Base-by-base conservation (phyloP, 1,140 invertebrate species). In the Halictus rubicundus region DNA sequence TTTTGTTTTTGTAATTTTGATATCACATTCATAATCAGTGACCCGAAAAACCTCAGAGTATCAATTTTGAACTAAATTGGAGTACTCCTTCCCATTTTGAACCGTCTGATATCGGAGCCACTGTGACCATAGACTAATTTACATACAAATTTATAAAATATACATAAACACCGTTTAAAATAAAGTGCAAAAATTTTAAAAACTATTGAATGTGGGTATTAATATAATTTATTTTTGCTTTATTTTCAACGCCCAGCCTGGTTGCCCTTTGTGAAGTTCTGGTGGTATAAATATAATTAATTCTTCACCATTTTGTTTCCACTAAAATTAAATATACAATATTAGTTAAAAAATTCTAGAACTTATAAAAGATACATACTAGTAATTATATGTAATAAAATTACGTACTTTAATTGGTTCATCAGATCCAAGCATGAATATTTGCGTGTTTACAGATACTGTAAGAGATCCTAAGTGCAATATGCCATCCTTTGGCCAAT, bases 401-500 rank as follows among this genome's bases (percentile, higher is more conserved):
- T 59, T 72, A 82, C 72, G 61, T 82, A 90, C 89, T 19, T 68
- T 9, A 32, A 88, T 59, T 37, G 54, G 10, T 12, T 73, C 37
- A 1, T 83, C 27, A 61, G 61, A 71, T 37, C 75, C 83, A 23
- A 92, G 85, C 57, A 92, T n/a, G 25, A 52, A 54, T 59, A 91
- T 83, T 46, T 78, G 59, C 9, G 78, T 39, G 16, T 68, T 57
- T 2, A 5, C 16, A 32, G 68, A 14, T 54, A 85, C 68, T 65
- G 72, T 81, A 59, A 83, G 8, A 23, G 86, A 92, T 32, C 90
- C 93, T 4, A 97, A 88, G 21, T 79, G 75, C 1, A 97, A 76
- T 7, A 90, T 81, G 74, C 94, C 92, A 80, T 94, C 86, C 32
- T 89, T 81, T 14, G 96, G 96, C 96, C 96, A 97, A 10, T 93